Evolutionary conservation across 2,888 invertebrate genomes (phyloP), one percentile per base, ranked within the genome.

Genomic region (Blera fallax): DNA sequence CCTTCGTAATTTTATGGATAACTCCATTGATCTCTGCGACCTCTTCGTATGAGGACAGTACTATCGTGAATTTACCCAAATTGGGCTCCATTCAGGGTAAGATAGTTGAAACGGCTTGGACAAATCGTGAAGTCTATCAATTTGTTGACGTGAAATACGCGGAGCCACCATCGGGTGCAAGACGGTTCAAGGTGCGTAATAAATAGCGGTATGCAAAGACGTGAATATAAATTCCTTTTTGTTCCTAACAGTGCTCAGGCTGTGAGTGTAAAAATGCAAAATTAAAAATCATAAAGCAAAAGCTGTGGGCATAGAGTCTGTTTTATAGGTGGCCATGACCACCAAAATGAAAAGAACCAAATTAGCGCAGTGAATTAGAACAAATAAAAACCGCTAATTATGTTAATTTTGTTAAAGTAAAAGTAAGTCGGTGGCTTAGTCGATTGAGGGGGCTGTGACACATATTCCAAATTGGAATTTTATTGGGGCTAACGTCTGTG

Each of bases 91-190:
- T 92, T 14, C 89, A 89, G 5, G 92, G 91, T 2, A 89, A 89
- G 11, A 74, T 88, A 5, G 8, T 89, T 1, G 74, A 87, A 5
- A 89, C 90, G 0, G 89, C 90, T 16, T 92, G 92, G 92, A 88
- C 89, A 2, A 89, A 88, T 2, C 88, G 89, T 67, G 76, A 65
- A 4, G 84, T 92, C 24, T 89, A 88, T 83, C 91, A 92, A 77
- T 92, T 91, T 87, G 60, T 91, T 2, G 92, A 92, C 77, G 88
- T 92, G 7, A 91, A 92, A 6, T 92, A 92, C 65, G 92, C 89
- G 34, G 90, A 90, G 72, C 72, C 89, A 7, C 88, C 90, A 2
- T 90, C 90, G 5, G 91, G 91, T 27, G 79, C 16, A 3, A 88
- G 32, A 82, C 89, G 92, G 0, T 91, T 92, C 62, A 92, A 91